phyloP scores from a whole-genome alignment of 2,113 vertebrate species.

The Aleadryas rufinucha region DNA sequence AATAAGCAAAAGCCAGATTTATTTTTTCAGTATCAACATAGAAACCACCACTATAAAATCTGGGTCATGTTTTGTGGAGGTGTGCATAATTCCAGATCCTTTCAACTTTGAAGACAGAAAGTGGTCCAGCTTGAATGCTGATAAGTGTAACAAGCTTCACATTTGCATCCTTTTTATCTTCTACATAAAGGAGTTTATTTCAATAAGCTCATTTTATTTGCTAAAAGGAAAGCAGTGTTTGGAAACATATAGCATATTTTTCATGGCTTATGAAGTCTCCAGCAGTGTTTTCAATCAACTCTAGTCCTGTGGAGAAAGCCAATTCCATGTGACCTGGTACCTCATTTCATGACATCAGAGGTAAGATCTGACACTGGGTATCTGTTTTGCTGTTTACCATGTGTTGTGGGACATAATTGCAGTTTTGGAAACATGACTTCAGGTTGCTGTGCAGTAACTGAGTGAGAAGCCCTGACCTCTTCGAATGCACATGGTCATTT shows the following conservation, averaged over 20 bases:
- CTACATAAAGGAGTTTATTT: neutral
- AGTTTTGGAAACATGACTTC: neutral
- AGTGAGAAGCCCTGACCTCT: neutral
- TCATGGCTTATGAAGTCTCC: neutral
- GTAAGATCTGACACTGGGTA: neutral
- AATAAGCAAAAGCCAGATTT: neutral
- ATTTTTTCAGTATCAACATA: neutral
- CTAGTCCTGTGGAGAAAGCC: neutral
- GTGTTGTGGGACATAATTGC: neutral
- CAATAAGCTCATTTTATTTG: conserved; percentile 25
- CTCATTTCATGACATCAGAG: neutral
- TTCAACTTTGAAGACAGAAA: conserved; percentile 43
- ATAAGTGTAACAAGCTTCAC: neutral
- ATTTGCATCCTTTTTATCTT: conserved; percentile 58
- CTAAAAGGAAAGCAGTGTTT: neutral
- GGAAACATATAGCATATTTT: neutral
- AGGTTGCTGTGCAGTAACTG: neutral
- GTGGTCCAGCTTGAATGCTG: neutral
- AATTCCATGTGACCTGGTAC: neutral
- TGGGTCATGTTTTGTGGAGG: conserved; percentile 1
- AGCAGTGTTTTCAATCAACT: neutral
- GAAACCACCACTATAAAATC: neutral
- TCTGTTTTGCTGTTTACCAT: neutral
- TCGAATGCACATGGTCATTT: neutral
- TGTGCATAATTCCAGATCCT: conserved; percentile 15